Evolutionary conservation across 2,888 invertebrate genomes (phyloP).

Genomic region (Melipona beecheii): DNA sequence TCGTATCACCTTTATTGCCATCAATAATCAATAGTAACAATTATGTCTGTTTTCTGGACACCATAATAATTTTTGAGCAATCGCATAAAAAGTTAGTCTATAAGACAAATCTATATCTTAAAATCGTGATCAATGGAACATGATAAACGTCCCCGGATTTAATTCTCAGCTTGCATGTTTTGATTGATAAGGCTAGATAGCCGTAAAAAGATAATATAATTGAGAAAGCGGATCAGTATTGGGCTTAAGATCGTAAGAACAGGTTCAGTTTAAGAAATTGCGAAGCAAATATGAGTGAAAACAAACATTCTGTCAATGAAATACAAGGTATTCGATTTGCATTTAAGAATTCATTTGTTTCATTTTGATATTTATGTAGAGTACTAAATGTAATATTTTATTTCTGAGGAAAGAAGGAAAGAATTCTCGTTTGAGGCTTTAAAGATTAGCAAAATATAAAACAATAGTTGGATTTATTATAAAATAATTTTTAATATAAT

Average conservation of each 20-base stretch:
- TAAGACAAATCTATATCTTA: background rate
- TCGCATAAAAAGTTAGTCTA: background rate
- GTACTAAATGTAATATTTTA: background rate
- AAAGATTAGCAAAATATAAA: background rate
- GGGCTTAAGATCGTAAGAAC: slow-evolving; percentile 74
- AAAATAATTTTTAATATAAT: background rate
- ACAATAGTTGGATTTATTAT: background rate
- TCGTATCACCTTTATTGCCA: background rate
- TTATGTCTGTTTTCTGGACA: background rate
- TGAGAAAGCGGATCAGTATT: slow-evolving; percentile 55
- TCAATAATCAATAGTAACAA: background rate
- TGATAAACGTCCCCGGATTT: slow-evolving; percentile 50
- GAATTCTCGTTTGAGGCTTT: background rate
- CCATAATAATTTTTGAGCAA: background rate
- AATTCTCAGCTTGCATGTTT: slow-evolving; percentile 45
- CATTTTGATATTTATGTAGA: background rate
- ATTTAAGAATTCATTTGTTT: background rate
- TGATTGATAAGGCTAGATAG: slow-evolving; percentile 62
- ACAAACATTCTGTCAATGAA: slow-evolving; percentile 36
- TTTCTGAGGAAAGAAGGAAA: background rate
- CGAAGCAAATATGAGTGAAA: background rate
- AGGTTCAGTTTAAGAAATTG: slow-evolving; percentile 87
- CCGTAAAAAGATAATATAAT: slow-evolving; percentile 43
- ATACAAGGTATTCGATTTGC: slow-evolving; percentile 57
- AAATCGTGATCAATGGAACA: slow-evolving; percentile 20